Percentiles rank a stretch among this genome's conserved stretches.
These are phyloP conservation scores for Hoplias malabaricus DNA, from an alignment of 2,113 vertebrate genomes.

Conservation along the genomic window DNA sequence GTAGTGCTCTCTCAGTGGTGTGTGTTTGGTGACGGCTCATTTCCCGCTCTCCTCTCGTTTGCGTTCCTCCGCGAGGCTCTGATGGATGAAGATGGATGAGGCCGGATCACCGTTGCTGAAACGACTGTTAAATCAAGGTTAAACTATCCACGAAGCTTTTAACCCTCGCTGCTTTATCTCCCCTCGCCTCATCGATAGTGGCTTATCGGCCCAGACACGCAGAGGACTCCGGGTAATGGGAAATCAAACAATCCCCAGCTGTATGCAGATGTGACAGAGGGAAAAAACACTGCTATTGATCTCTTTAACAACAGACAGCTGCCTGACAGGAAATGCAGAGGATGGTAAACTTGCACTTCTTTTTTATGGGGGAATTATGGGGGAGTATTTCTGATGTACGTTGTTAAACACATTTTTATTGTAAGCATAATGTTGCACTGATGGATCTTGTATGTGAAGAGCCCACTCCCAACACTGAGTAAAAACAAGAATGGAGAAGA, in stretches of 20 bases:
- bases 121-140: constrained; percentile 98
- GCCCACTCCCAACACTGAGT: no score
- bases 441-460: no score
- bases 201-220: constrained; percentile 64
- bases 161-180: constrained; percentile 80
- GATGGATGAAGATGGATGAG: constrained; percentile 96
- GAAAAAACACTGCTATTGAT: constrained; percentile 64
- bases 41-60: constrained; percentile 88
- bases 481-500: no score
- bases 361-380: no score
- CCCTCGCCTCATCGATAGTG: constrained; percentile 74
- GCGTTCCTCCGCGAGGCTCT: constrained; percentile 86
- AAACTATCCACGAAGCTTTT: constrained; percentile 85
- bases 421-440: no score
- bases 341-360: no score
- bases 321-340: constrained; percentile 18
- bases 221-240: constrained; percentile 65
- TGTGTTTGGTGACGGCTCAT: no score
- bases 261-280: constrained; percentile 60
- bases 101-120: constrained; percentile 88
- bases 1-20: no score
- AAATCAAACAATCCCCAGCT: constrained; percentile 74
- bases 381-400: no score
- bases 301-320: not conserved
- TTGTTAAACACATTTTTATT: no score